Conservation (phyloP, 1,140 invertebrate genomes). For the Philopotamus ludificatus region DNA sequence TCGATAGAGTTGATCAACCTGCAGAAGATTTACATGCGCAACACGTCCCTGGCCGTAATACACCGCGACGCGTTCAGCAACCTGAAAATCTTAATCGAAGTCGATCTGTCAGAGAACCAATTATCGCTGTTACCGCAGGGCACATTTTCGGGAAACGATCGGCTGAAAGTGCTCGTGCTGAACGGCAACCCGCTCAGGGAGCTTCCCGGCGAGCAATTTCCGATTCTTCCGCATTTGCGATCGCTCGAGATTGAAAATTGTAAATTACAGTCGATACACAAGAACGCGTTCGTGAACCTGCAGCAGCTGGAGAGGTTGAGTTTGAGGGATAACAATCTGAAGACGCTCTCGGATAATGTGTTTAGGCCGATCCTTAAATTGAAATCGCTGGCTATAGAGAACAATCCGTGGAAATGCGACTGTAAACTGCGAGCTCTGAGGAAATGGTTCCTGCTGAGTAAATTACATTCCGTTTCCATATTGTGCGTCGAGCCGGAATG, state of each 20-base stretch:
- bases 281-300: constrained; percentile 68
- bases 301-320: constrained; percentile 68
- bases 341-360: constrained; percentile 63
- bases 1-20: constrained; percentile 77
- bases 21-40: constrained; percentile 76
- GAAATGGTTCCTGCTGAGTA: constrained; percentile 66
- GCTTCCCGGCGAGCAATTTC: constrained; percentile 69
- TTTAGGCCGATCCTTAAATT: constrained; percentile 66
- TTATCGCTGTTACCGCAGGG: constrained; percentile 65
- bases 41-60: constrained; percentile 71
- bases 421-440: constrained; percentile 73
- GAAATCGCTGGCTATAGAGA: constrained; percentile 70
- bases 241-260: constrained; percentile 77
- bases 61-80: constrained; percentile 82
- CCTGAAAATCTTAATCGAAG: constrained; percentile 82
- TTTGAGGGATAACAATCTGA: constrained; percentile 67
- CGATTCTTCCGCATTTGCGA: constrained; percentile 68
- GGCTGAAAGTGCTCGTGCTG: constrained; percentile 68
- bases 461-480: constrained; percentile 63
- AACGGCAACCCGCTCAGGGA: constrained; percentile 70
- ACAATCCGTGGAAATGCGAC: constrained; percentile 82
- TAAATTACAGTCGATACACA: constrained; percentile 68
- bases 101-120: constrained; percentile 79
- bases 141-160: constrained; percentile 75
- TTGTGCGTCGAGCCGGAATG: constrained; percentile 62